These are phyloP conservation scores for Sinocyclocheilus grahami DNA, from an alignment of 2,113 vertebrate genomes.

Conservation along the genomic window DNA sequence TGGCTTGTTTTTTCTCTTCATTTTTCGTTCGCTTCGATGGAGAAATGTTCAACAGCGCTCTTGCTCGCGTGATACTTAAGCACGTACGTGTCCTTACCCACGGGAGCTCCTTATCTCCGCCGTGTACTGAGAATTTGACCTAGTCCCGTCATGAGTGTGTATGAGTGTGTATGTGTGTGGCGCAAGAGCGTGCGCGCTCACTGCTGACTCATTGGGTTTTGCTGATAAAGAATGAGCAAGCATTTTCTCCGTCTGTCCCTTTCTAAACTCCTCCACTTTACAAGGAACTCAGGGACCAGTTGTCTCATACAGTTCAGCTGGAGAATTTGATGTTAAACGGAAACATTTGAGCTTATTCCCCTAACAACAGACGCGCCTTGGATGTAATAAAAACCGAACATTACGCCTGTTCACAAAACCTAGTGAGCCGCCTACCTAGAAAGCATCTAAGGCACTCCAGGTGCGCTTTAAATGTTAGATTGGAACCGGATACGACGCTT, in stretches of 20 bases:
- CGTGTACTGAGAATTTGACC: conserved; percentile 10
- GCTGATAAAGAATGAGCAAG: conserved; percentile 82
- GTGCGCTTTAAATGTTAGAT: neutral
- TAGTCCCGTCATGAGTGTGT: conserved; percentile 16
- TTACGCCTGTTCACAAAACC: neutral
- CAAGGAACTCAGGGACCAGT: neutral
- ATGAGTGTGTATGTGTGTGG: conserved; percentile 40
- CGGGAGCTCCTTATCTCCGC: conserved; percentile 25
- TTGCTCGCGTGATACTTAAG: neutral
- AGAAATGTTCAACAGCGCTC: neutral
- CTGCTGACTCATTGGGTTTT: conserved; percentile 77
- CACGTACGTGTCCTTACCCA: conserved; percentile 22
- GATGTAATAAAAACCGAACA: neutral
- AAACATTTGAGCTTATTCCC: neutral
- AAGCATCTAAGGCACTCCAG: neutral
- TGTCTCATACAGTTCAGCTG: neutral
- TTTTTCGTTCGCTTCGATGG: no score
- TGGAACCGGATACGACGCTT: neutral
- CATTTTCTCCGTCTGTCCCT: conserved; percentile 65
- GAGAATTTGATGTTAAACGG: neutral
- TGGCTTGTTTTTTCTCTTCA: no score
- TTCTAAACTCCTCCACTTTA: conserved; percentile 23
- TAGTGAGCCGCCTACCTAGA: neutral
- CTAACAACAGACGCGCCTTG: neutral
- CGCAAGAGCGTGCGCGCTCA: conserved; percentile 63